Base-by-base conservation (phyloP, 2,888 invertebrate species). In the Trissoscelio sp. region DNA sequence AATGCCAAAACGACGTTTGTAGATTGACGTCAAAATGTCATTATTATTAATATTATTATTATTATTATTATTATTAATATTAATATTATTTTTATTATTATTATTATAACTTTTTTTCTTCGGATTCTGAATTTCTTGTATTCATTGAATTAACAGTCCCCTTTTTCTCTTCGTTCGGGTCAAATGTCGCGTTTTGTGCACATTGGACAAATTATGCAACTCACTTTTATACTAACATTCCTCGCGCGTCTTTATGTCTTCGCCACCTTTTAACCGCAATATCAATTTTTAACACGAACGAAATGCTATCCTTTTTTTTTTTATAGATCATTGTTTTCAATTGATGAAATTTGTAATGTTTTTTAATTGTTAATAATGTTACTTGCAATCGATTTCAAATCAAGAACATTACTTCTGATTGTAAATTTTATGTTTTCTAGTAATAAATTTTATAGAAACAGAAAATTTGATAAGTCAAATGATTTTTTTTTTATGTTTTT, bases 331-430 rank as follows among this genome's bases (percentile, higher is more conserved):
- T 24, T n/a, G n/a, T n/a, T n/a, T n/a, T n/a, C n/a, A n/a, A n/a
- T 55, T 31, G 14, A 46, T 70, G 34, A 58, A 70, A 70, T 48
- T 60, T 18, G 9, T 6, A 28, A 24, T 28, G 3, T 14, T 67
- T 75, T n/a, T 67, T 77, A 60, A 62, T 46, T 60, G 39, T 53
- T 34, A 67, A 34, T 37, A 42, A 34, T 55, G 20, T 79, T 16
- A 58, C 44, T 48, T 67, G 69, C 80, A 74, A 80, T 80, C 80
- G 44, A 66, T 80, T 80, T 80, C 75, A 74, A 80, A 75, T 69
- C 69, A 62, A 69, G 11, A 64, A 57, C 28, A 39, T n/a, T 18
- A 11, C 78, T 64, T 62, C 60, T 78, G 48, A 64, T 57, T 78
- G 70, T 78, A 78, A 34, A 78, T 70, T 78, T 78, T 78, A 70